A percentile compares a stretch with the other conserved stretches of the same genome.
phyloP scores from a whole-genome alignment of 1,140 invertebrate genomes.

The Galleria mellonella region DNA sequence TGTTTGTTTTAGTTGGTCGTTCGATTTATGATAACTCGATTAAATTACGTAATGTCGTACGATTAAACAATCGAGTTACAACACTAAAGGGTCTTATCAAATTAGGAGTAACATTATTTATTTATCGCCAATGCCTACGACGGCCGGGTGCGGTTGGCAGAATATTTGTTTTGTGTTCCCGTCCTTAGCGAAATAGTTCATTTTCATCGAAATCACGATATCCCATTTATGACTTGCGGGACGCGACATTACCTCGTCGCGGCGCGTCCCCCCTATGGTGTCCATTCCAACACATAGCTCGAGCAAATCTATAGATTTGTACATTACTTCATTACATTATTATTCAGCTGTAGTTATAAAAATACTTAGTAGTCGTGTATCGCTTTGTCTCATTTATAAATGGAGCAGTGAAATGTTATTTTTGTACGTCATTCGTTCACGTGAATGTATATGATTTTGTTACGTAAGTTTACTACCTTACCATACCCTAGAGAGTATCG shows the following conservation, averaged over 20 bases:
- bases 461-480: slow-evolving; percentile 41
- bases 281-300: slow-evolving; percentile 30
- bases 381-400: slow-evolving; percentile 41
- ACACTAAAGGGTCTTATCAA: too few species aligned
- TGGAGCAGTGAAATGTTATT: slow-evolving; percentile 31
- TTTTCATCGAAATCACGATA: slow-evolving; percentile 33
- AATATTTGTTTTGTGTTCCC: slow-evolving; percentile 59
- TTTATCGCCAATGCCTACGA: slow-evolving; percentile 4
- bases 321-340: slow-evolving; percentile 11
- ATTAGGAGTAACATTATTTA: too few species aligned
- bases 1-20: too few species aligned
- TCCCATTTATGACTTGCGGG: slow-evolving; percentile 10
- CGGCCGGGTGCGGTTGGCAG: slow-evolving; percentile 40
- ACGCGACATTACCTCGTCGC: slow-evolving; percentile 15
- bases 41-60: too few species aligned
- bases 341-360: slow-evolving; percentile 34
- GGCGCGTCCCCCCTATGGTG: slow-evolving; percentile 13
- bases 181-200: slow-evolving; percentile 55
- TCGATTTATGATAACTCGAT: too few species aligned
- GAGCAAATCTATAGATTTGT: slow-evolving; percentile 28
- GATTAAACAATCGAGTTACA: too few species aligned
- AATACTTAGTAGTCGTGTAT: slow-evolving; percentile 41
- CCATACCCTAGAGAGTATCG: slow-evolving; percentile 55
- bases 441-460: slow-evolving; percentile 40
- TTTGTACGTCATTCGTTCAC: slow-evolving; percentile 40